Evolutionary conservation across 2,113 vertebrate genomes (phyloP).

Genomic region (Cromileptes altivelis): DNA sequence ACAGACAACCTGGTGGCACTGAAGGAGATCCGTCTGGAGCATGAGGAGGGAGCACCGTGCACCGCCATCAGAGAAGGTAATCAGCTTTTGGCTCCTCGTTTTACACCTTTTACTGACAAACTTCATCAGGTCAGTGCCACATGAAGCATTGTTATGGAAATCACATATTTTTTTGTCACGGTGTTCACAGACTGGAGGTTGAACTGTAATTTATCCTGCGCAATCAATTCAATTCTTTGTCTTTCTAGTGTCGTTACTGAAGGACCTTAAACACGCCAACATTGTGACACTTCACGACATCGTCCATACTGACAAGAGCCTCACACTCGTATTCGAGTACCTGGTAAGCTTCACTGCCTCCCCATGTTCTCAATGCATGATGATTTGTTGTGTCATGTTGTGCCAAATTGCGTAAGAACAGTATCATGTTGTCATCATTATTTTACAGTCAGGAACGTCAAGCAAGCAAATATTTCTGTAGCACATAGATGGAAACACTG

Average conservation of each 20-base stretch:
- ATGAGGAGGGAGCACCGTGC: slow-evolving; percentile 97
- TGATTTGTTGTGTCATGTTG: background rate
- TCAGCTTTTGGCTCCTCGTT: background rate
- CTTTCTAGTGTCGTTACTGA: slow-evolving; percentile 93
- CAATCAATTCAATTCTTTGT: background rate
- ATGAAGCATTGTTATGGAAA: background rate
- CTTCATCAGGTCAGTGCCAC: background rate
- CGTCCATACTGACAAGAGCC: slow-evolving; percentile 98
- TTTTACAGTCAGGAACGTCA: background rate
- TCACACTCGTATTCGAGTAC: slow-evolving; percentile 98
- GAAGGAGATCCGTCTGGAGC: slow-evolving; percentile 98
- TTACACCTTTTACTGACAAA: background rate
- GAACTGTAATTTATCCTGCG: background rate
- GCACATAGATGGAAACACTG: background rate
- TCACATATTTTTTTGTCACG: background rate
- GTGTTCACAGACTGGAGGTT: background rate
- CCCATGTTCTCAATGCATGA: too few species aligned
- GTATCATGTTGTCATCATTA: background rate
- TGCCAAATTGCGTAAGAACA: background rate
- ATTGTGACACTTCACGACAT: slow-evolving; percentile 99
- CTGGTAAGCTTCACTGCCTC: slow-evolving; percentile 86
- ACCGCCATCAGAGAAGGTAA: slow-evolving; percentile 98
- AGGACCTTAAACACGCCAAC: slow-evolving; percentile 99
- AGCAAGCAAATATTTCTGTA: background rate
- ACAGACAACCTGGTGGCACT: slow-evolving; percentile 98